Conservation (phyloP, 1,140 invertebrate species). For the Maconellicoccus hirsutus region DNA sequence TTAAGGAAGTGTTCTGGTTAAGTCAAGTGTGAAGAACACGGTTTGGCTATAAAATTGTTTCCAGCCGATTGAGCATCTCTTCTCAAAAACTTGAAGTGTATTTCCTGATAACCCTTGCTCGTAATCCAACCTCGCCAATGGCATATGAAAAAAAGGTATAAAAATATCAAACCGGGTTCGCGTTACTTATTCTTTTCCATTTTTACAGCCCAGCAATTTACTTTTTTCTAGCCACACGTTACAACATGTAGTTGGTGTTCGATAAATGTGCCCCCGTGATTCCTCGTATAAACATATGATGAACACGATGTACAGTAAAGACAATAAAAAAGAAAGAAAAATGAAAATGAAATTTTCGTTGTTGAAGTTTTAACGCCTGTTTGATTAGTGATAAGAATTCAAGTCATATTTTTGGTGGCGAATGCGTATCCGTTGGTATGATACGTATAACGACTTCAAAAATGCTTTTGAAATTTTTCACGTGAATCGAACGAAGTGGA, state of each 20-base stretch:
- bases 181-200: constrained; percentile 17
- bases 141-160: constrained; percentile 1
- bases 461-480: no score
- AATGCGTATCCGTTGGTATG: no score
- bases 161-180: not conserved
- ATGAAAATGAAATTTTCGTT: not conserved
- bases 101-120: constrained; percentile 15
- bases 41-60: constrained; percentile 21
- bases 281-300: no score
- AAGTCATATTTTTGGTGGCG: no score
- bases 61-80: constrained; percentile 6
- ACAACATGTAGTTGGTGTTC: not conserved
- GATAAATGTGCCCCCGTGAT: no score
- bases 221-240: not conserved
- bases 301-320: no score
- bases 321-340: not conserved
- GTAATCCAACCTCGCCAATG: not conserved
- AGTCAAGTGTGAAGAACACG: constrained; percentile 17
- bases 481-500: not conserved
- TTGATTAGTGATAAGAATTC: not conserved
- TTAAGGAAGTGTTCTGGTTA: constrained; percentile 22
- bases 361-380: not conserved
- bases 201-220: constrained; percentile 17
- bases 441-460: no score
- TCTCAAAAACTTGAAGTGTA: constrained; percentile 19